phyloP scores from a whole-genome alignment of 2,888 invertebrate genomes.

The Linyphia triangularis region DNA sequence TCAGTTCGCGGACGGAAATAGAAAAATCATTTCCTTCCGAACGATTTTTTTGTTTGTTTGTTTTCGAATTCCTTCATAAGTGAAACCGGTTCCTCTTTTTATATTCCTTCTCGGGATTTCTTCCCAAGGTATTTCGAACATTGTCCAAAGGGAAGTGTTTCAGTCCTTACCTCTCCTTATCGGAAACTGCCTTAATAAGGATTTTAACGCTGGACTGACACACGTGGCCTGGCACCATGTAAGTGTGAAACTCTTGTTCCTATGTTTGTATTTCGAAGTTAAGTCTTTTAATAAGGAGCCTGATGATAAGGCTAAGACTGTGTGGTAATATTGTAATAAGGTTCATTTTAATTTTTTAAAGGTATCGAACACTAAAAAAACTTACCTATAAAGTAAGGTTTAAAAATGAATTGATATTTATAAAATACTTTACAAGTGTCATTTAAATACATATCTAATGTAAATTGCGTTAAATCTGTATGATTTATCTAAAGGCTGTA shows the following conservation, averaged over 20 bases:
- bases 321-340: background rate
- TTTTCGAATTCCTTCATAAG: background rate
- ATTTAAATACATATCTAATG: no score
- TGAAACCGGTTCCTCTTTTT: constrained; percentile 31
- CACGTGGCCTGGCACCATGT: no score
- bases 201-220: background rate
- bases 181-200: background rate
- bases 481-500: no score
- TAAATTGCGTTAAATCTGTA: no score
- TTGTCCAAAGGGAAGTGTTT: background rate
- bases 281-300: no score
- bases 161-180: background rate
- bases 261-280: background rate
- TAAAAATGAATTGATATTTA: no score
- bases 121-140: background rate
- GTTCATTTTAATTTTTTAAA: no score
- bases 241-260: background rate
- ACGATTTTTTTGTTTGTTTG: background rate
- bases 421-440: no score
- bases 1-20: constrained; percentile 35
- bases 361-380: no score
- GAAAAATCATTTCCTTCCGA: constrained; percentile 34
- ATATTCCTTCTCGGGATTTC: background rate
- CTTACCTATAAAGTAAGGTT: no score
- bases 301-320: background rate